Evolutionary conservation across 1,140 invertebrate genomes (phyloP), one percentile per base, ranked within the genome.

Genomic region (Coenobita brevimanus): DNA sequence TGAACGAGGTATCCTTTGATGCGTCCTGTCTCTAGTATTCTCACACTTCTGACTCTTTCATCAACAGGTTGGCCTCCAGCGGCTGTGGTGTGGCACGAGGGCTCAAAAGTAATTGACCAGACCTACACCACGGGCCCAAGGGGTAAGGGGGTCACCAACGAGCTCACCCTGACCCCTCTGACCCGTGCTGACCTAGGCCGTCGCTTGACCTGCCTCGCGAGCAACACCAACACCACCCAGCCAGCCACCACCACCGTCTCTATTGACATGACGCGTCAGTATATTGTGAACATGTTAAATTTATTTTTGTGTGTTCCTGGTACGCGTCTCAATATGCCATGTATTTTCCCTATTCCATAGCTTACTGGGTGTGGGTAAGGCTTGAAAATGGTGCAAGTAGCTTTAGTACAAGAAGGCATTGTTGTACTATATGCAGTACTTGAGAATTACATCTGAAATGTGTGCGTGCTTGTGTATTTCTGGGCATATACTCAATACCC

Each of bases 91-190:
- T 92, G 91, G 92, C 91, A 91, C 41, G 90, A 90, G 89, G 91
- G 91, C 38, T 33, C 80, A 4, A 75, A 89, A 43, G 36, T 92
- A 78, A 27, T 92, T 15, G 91, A 92, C 75, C 90, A 92, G 81
- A 89, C 87, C 94, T 90, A 95, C 95, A n/a, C 91, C 6, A 13
- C 13, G 30, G 27, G 33, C 78, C 0, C n/a, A n/a, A n/a, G 46
- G 2, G 38, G 71, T 21, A 91, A 87, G 10, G 87, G 90, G 24
- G 91, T 92, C 6, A 41, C 89, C 30, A 92, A 92, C 69, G 91
- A 92, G 73, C 80, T 92, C 33, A 86, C 82, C 2, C 83, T 92
- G 15, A 41, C 62, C 8, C 89, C 90, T 21, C 79, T 92, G 43
- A 89, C 88, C 13, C 75, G 92, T 8, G 84, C 79, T 57, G 91